Evolutionary conservation across 2,888 invertebrate species (phyloP), one percentile per base, ranked within the genome.

Genomic region (Disparrhopalites patrizii): DNA sequence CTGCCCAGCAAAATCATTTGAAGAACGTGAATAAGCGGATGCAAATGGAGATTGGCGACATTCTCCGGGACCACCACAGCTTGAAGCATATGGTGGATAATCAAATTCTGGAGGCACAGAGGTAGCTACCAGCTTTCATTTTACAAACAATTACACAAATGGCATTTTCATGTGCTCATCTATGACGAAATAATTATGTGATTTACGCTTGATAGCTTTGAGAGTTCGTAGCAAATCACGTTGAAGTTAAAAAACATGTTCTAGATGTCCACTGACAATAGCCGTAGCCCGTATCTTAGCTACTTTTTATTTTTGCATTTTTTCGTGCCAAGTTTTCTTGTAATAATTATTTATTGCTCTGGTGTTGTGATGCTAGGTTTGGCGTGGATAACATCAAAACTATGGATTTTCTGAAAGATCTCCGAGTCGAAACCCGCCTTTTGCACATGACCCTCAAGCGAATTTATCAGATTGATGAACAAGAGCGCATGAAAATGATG

Each of bases 391-490:
- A 66, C 18, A 40, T 40, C 18, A 33, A 43, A 15, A 58, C 38
- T 28, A 25, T 62, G 7, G 27, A 54, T 2, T 38, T 62, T 7
- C 13, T 67, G 4, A 56, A 65, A 27, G 65, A 60, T 28, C 15
- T 64, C 36, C 60, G 57, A 23, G 65, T 68, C 15, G 68, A 71
- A 58, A 66, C 54, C 23, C 60, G 66, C 30, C 62, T 73, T 31
- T 43, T 72, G 1, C 60, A 72, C 25, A 63, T 73, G 28, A 66
- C 68, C 27, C 55, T 72, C n/a, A 52, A 56, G 18, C 65, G 67
- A 60, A 57, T 71, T 28, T 13, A 61, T 0, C 62, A 67, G 13
- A 38, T 61, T 7, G n/a, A 43, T 10, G 55, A 66, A 31, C 18
- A 66, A 30, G 67, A 66, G 28, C 62, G 67, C 13, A 36, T 52